These are phyloP conservation scores for Carlito syrichta DNA, from an alignment of 2,113 vertebrate genomes.

Conservation along the genomic window DNA sequence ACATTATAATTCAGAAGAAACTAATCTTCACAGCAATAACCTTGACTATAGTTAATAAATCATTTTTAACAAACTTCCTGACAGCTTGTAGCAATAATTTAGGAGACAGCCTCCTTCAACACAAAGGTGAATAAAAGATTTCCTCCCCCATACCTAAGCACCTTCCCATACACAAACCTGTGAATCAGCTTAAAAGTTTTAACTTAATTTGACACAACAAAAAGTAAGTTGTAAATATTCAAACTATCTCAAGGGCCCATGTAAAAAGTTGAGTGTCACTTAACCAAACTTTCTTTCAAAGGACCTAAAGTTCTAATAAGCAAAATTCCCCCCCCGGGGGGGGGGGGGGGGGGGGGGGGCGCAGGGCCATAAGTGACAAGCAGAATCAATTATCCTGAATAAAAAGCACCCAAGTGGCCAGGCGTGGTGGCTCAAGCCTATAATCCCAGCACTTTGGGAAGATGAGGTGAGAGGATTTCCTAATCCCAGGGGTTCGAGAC, in stretches of 20 bases:
- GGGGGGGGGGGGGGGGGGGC: background rate
- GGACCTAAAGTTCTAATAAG: background rate
- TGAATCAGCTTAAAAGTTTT: slow-evolving; percentile 23
- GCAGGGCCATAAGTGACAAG: background rate
- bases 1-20: slow-evolving; percentile 9
- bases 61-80: slow-evolving; percentile 4
- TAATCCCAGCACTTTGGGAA: no score
- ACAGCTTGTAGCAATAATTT: slow-evolving; percentile 12
- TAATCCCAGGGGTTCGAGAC: no score
- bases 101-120: background rate
- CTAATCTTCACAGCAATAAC: background rate
- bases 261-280: background rate
- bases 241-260: background rate
- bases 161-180: background rate
- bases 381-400: background rate
- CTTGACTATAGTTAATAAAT: background rate
- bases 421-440: no score
- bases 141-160: background rate
- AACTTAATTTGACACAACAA: slow-evolving; percentile 26
- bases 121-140: background rate
- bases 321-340: background rate
- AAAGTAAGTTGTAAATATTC: slow-evolving; percentile 36
- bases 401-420: slow-evolving; percentile 8
- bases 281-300: slow-evolving; percentile 11
- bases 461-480: no score